A percentile compares a stretch with the other conserved stretches of the same genome.
These are phyloP conservation scores for Drosophila bipectinata DNA, from an alignment of 1,140 invertebrate species.

Conservation along the genomic window DNA sequence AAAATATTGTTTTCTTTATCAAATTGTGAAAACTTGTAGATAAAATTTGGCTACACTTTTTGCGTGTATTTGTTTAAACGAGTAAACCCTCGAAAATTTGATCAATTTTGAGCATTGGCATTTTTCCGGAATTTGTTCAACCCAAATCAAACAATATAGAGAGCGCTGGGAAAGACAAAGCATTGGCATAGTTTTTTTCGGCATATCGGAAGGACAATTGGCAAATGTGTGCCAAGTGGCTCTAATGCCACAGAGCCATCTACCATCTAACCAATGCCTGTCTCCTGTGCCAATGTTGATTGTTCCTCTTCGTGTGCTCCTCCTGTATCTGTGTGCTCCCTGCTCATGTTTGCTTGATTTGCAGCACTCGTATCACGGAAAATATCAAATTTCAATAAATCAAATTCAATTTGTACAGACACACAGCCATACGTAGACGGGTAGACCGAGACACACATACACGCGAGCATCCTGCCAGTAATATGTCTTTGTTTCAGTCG, in stretches of 20 bases:
- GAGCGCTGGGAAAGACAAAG: constrained; percentile 4
- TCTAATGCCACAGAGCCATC: constrained; percentile 57
- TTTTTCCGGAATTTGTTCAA: constrained; percentile 52
- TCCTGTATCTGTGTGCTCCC: constrained; percentile 21
- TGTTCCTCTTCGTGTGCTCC: constrained; percentile 47
- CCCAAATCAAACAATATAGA: constrained; percentile 32
- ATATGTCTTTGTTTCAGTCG: constrained; percentile 81
- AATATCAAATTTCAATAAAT: constrained; percentile 84
- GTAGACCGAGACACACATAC: constrained; percentile 22
- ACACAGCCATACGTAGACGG: constrained; percentile 41
- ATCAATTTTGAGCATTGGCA: constrained; percentile 31
- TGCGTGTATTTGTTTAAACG: neutral
- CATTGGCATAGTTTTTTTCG: constrained; percentile 10
- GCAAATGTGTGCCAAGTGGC: constrained; percentile 62
- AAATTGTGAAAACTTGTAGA: neutral
- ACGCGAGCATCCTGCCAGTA: constrained; percentile 64
- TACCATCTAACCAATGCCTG: constrained; percentile 17
- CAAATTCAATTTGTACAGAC: constrained; percentile 81
- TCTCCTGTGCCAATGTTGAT: constrained; percentile 60
- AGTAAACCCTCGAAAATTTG: constrained; percentile 27
- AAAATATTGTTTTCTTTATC: neutral
- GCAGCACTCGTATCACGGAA: constrained; percentile 80
- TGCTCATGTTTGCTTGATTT: constrained; percentile 76
- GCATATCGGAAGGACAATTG: constrained; percentile 48
- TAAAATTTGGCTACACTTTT: neutral